phyloP scores from a whole-genome alignment of 2,113 vertebrate genomes.

The human (Homo sapiens) region DNA sequence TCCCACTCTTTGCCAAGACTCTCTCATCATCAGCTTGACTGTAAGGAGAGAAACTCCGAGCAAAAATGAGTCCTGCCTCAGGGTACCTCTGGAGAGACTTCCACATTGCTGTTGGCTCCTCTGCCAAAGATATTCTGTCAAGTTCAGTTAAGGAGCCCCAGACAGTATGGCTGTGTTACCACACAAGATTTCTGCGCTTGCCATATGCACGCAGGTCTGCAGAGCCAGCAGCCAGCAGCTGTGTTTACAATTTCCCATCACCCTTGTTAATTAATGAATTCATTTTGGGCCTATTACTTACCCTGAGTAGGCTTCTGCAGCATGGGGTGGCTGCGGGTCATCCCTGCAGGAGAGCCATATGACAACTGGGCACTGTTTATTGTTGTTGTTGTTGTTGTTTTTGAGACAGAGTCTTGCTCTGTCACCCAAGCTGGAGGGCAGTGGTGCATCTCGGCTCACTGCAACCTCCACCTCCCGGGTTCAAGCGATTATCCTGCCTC shows the following conservation, averaged over 20 bases:
- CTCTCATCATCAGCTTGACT: not conserved
- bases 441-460: no score
- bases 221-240: not conserved
- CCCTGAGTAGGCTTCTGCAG: not conserved
- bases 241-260: slow-evolving; percentile 19
- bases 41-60: not conserved
- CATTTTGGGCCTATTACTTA: not conserved
- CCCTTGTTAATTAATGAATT: slow-evolving; percentile 19
- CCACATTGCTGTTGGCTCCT: not conserved
- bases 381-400: no score
- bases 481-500: no score
- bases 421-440: no score
- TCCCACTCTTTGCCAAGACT: not conserved
- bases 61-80: not conserved
- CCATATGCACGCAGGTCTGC: not conserved
- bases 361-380: no score
- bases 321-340: not conserved
- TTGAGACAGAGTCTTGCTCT: no score
- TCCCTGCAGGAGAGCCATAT: not conserved
- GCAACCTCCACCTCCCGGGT: no score
- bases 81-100: not conserved
- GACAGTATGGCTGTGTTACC: not conserved
- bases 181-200: not conserved
- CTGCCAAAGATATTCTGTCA: not conserved
- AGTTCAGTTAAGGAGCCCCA: slow-evolving; percentile 11